Conservation (phyloP, 2,113 vertebrate species). For the Periophthalmus modestus region DNA sequence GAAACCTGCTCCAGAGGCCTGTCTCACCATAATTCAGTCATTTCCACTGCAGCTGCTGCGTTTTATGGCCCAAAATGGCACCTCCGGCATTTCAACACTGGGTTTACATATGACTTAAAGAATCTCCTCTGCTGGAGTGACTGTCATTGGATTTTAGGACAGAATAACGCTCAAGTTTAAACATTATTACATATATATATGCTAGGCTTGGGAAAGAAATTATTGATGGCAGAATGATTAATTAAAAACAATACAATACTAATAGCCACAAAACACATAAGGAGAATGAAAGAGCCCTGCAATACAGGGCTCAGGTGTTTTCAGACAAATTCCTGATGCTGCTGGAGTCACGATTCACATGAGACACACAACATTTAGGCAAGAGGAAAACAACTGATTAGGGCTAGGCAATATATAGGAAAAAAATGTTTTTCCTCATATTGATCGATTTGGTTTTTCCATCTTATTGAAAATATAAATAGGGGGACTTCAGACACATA, state of each 20-base stretch:
- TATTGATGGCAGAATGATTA: not conserved
- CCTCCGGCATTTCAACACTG: not conserved
- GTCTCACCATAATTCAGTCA: slow-evolving; percentile 24
- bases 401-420: no score
- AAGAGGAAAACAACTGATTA: not conserved
- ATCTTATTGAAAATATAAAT: no score
- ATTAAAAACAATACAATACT: no score
- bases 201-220: not conserved
- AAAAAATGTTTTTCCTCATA: no score
- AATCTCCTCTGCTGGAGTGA: not conserved
- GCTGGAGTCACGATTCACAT: not conserved
- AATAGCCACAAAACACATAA: no score
- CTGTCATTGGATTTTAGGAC: not conserved
- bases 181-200: not conserved
- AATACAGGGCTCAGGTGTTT: not conserved
- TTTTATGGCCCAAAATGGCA: slow-evolving; percentile 16
- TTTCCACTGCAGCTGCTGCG: slow-evolving; percentile 12
- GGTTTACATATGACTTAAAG: slow-evolving; percentile 22
- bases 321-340: not conserved
- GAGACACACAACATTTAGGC: not conserved
- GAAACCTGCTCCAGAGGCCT: slow-evolving; percentile 8
- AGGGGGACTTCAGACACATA: no score
- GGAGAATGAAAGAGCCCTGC: not conserved
- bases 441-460: no score
- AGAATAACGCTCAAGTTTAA: not conserved